Percentiles rank a stretch among this genome's conserved stretches.
These are phyloP conservation scores for Acholoe squamosa DNA, from an alignment of 2,888 invertebrate genomes.

Conservation along the genomic window DNA sequence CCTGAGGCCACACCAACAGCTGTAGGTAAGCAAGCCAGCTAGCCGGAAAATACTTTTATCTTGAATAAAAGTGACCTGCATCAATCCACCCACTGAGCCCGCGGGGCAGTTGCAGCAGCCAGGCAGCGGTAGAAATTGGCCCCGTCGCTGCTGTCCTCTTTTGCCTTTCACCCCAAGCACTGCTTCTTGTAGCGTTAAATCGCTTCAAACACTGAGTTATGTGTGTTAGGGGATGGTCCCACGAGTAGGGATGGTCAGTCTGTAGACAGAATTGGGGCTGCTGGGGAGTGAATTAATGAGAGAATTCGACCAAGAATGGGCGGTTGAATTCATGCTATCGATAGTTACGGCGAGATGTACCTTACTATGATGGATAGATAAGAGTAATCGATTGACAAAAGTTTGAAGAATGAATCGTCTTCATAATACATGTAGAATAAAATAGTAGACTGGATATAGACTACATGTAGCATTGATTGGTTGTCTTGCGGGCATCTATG, in stretches of 20 bases:
- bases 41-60: conserved; percentile 57
- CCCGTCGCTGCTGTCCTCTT: background rate
- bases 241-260: no score
- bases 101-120: conserved; percentile 11
- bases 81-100: conserved; percentile 32
- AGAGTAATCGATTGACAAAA: no score
- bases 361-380: no score
- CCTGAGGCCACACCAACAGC: conserved; percentile 29
- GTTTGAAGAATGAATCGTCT: no score
- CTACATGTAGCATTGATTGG: no score
- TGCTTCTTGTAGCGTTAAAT: conserved; percentile 55
- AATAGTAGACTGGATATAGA: no score
- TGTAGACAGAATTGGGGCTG: no score
- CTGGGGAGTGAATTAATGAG: no score
- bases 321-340: no score
- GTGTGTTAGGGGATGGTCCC: conserved; percentile 30
- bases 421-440: no score
- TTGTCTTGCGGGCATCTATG: background rate
- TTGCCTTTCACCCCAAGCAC: background rate
- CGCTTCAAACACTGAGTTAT: conserved; percentile 53
- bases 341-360: no score
- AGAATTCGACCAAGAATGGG: no score
- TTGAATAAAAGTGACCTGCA: conserved; percentile 50
- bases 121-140: conserved; percentile 32
- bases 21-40: conserved; percentile 59